These are phyloP conservation scores for Pantherophis vulpinus DNA, from an alignment of 2,797 vertebrate species.

Conservation along the genomic window DNA sequence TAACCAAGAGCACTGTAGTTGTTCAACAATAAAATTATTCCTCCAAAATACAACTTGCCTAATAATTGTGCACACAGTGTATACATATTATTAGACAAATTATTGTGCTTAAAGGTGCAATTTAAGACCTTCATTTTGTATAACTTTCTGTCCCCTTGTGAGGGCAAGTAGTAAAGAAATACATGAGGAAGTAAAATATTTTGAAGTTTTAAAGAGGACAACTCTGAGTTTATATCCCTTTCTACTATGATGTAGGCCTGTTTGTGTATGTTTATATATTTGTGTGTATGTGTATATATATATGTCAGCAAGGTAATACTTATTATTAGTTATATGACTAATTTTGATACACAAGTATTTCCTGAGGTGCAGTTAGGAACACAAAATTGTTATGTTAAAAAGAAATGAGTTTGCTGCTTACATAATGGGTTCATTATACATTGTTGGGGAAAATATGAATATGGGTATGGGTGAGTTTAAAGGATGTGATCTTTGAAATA, in stretches of 20 bases:
- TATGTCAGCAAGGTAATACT: conserved; percentile 49
- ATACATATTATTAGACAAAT: not conserved
- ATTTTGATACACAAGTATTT: not conserved
- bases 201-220: conserved; percentile 42
- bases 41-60: too few species aligned
- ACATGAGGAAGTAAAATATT: conserved; percentile 28
- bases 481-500: conserved; percentile 47
- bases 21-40: too few species aligned
- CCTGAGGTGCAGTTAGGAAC: conserved; percentile 24
- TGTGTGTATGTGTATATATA: conserved; percentile 1
- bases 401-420: conserved; percentile 9
- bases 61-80: not conserved
- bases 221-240: not conserved
- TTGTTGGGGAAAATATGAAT: conserved; percentile 35
- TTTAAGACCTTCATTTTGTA: conserved; percentile 29
- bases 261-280: conserved; percentile 75
- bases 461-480: conserved; percentile 2
- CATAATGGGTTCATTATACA: conserved; percentile 19
- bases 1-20: too few species aligned
- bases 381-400: conserved; percentile 23
- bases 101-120: conserved; percentile 33
- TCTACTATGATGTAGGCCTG: conserved; percentile 64
- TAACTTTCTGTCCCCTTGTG: conserved; percentile 18
- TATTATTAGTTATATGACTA: conserved; percentile 26
- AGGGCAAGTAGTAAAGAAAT: conserved; percentile 25